Conservation (phyloP, 2,888 invertebrate species). For the Idaea straminata region DNA sequence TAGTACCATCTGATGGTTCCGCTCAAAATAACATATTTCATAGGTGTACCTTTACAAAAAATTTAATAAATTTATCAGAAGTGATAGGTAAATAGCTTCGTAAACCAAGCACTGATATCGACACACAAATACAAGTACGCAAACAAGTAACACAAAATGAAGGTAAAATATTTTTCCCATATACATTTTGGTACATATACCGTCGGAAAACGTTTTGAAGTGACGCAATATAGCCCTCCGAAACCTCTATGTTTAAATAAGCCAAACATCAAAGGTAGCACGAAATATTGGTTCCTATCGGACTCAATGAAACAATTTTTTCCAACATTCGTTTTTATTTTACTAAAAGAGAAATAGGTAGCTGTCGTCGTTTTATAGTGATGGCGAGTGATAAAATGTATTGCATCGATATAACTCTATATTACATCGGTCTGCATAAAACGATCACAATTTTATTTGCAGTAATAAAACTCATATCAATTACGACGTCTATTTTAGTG, state of each 20-base stretch:
- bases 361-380: slow-evolving; percentile 31
- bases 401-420: slow-evolving; percentile 32
- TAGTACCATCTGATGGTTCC: too few species aligned
- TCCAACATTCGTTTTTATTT: slow-evolving; percentile 34
- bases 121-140: slow-evolving; percentile 23
- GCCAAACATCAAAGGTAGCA: slow-evolving; percentile 63
- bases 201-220: slow-evolving; percentile 45
- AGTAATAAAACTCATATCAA: slow-evolving; percentile 31
- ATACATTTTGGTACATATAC: slow-evolving; percentile 38
- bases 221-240: slow-evolving; percentile 58
- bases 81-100: slow-evolving; percentile 1
- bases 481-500: slow-evolving; percentile 27
- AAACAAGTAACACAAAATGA: slow-evolving; percentile 26
- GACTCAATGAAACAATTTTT: slow-evolving; percentile 52
- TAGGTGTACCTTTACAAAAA: neutral
- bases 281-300: slow-evolving; percentile 51
- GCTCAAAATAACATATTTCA: too few species aligned
- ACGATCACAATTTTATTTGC: slow-evolving; percentile 28
- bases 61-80: neutral
- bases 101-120: slow-evolving; percentile 16
- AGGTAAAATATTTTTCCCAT: slow-evolving; percentile 35
- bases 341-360: slow-evolving; percentile 29
- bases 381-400: slow-evolving; percentile 30
- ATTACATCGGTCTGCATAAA: slow-evolving; percentile 31
- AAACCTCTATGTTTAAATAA: slow-evolving; percentile 67